A percentile compares a stretch with the other conserved stretches of the same genome.
Evolutionary conservation across 2,113 vertebrate genomes (phyloP).

Genomic region (Carollia perspicillata): DNA sequence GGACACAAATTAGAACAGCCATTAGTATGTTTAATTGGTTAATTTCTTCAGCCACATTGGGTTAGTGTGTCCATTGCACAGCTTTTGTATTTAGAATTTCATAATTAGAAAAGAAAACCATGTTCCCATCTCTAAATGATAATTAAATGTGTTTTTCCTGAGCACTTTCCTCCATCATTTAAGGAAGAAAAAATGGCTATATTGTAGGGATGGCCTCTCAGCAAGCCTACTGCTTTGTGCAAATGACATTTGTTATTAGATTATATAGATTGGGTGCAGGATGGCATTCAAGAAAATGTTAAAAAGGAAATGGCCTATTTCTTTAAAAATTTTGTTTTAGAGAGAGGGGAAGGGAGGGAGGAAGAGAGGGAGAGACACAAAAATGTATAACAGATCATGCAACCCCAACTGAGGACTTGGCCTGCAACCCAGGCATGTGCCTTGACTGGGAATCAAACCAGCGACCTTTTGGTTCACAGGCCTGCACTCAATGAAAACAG

Average conservation of each 20-base stretch:
- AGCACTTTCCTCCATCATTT: not conserved
- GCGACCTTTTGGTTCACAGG: no score
- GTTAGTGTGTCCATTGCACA: not conserved
- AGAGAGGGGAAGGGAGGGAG: no score
- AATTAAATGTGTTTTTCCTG: not conserved
- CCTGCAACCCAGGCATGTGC: no score
- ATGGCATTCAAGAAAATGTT: not conserved
- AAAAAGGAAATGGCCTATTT: not conserved
- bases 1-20: not conserved
- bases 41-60: not conserved
- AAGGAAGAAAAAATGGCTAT: not conserved
- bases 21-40: conserved; percentile 13
- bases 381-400: no score
- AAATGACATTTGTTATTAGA: not conserved
- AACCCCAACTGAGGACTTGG: no score
- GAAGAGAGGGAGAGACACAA: no score
- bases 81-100: conserved; percentile 35
- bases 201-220: not conserved
- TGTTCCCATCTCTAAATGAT: not conserved
- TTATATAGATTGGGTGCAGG: not conserved
- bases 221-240: not conserved
- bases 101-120: conserved; percentile 11
- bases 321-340: no score
- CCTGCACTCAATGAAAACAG: not conserved
- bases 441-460: no score